Evolutionary conservation across 2,113 vertebrate species (phyloP), one percentile per base, ranked within the genome.

Genomic region (Monopterus albus): DNA sequence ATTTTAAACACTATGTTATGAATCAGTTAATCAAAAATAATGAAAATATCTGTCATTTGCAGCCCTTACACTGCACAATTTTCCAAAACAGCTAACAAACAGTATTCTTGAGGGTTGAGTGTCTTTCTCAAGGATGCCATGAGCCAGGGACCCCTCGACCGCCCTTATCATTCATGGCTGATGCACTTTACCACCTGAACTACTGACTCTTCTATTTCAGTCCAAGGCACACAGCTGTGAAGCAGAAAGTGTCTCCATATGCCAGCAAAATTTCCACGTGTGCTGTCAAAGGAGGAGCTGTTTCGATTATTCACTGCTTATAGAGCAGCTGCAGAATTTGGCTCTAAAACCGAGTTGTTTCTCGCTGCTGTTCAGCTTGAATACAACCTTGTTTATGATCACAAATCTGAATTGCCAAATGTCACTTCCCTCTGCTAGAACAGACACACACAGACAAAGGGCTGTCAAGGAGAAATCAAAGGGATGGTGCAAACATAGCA

Each of bases 151-250:
- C 58, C 43, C 40, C 50, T 50, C 18, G 5, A 7, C 21, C 31
- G 39, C 20, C 13, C 6, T 5, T 6, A 20, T 5, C 52, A 26
- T 17, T 3, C 25, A 39, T 20, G 9, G 59, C 26, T 2, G 18
- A 1, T 13, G 42, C 26, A 7, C n/a, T 15, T n/a, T 26, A 1
- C 35, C 23, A 35, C 35, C 38, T 36, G n/a, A n/a, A n/a, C n/a
- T n/a, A n/a, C n/a, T n/a, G 7, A 5, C 42, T 18, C 10, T 18
- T 43, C 18, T 25, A n/a, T n/a, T n/a, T n/a, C n/a, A n/a, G n/a
- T n/a, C n/a, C n/a, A 42, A 58, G 8, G 17, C 49, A 40, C 49
- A 2, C 55, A 67, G 47, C 40, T n/a, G 60, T 45, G 29, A 12
- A 45, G 11, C 12, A 38, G 26, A 15, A 25, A 5, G n/a, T 43